A percentile compares a stretch with the other conserved stretches of the same genome.
Conservation (phyloP, 2,888 invertebrate species). For the Chrysina gloriosa region DNA sequence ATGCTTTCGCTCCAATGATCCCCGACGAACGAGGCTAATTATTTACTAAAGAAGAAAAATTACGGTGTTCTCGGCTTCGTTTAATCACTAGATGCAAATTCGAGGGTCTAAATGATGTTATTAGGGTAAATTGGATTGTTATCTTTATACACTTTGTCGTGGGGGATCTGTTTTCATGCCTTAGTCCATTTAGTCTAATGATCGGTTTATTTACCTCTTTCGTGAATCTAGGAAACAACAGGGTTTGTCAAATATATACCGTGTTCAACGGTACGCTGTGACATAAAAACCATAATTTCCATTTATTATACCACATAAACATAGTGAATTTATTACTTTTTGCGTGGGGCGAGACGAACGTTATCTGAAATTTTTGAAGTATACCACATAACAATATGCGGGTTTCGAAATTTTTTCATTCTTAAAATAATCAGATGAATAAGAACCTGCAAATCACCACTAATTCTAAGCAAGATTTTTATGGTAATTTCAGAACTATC, state of each 20-base stretch:
- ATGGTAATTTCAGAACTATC: too few relatives aligned
- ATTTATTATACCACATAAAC: conserved; percentile 16
- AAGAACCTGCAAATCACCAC: too few relatives aligned
- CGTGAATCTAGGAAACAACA: conserved; percentile 23
- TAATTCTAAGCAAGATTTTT: too few relatives aligned
- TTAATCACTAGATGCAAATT: conserved; percentile 42
- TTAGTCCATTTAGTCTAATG: conserved; percentile 24
- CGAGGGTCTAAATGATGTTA: conserved; percentile 38
- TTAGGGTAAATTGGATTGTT: conserved; percentile 43
- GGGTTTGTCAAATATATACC: conserved; percentile 1
- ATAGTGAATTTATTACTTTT: conserved; percentile 11
- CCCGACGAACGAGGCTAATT: conserved; percentile 6
- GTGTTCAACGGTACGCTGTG: neutral
- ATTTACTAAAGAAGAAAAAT: conserved; percentile 27
- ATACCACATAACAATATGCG: neutral
- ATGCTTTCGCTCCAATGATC: neutral
- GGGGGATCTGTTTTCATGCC: conserved; percentile 31
- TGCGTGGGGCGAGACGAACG: neutral
- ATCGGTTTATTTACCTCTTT: conserved; percentile 27
- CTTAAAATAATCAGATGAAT: neutral
- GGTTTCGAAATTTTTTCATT: neutral
- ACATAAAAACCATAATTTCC: conserved; percentile 18
- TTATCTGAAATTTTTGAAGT: neutral
- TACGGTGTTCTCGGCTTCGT: conserved; percentile 7
- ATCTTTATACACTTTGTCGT: conserved; percentile 35